These are phyloP conservation scores for Dryobota labecula DNA, from an alignment of 2,888 invertebrate genomes.

Conservation along the genomic window DNA sequence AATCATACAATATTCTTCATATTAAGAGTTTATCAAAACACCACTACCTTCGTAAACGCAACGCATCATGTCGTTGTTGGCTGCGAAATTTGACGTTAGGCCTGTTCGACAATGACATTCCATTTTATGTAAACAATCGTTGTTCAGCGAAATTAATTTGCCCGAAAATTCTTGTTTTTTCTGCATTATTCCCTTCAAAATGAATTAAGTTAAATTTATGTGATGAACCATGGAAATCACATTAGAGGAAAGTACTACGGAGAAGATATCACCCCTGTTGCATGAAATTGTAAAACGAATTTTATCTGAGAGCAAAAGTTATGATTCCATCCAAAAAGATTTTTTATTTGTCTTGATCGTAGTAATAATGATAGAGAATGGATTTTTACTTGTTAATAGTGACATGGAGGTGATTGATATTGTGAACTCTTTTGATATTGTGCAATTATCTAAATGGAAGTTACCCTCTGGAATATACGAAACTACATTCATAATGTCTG, in stretches of 20 bases:
- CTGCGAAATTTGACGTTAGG: slow-evolving; percentile 42
- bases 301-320: slow-evolving; percentile 68
- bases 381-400: slow-evolving; percentile 75
- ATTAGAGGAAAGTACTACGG: slow-evolving; percentile 82
- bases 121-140: slow-evolving; percentile 51
- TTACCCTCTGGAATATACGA: slow-evolving; percentile 75
- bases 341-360: slow-evolving; percentile 80
- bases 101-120: slow-evolving; percentile 53
- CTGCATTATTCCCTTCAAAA: slow-evolving; percentile 19
- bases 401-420: slow-evolving; percentile 67
- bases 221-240: slow-evolving; percentile 70
- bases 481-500: slow-evolving; percentile 76
- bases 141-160: slow-evolving; percentile 23
- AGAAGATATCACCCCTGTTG: slow-evolving; percentile 75
- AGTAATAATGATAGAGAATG: slow-evolving; percentile 83
- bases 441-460: slow-evolving; percentile 76
- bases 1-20: no score
- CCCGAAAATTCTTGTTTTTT: slow-evolving; percentile 47
- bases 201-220: slow-evolving; percentile 25
- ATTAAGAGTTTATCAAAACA: not conserved
- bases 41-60: slow-evolving; percentile 47
- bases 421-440: slow-evolving; percentile 65
- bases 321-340: slow-evolving; percentile 80
- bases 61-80: slow-evolving; percentile 35
- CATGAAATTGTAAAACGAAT: slow-evolving; percentile 75